Percentiles rank a stretch among this genome's conserved stretches.
These are phyloP conservation scores for Hedychridium roseum DNA, from an alignment of 2,888 invertebrate species.

Conservation along the genomic window DNA sequence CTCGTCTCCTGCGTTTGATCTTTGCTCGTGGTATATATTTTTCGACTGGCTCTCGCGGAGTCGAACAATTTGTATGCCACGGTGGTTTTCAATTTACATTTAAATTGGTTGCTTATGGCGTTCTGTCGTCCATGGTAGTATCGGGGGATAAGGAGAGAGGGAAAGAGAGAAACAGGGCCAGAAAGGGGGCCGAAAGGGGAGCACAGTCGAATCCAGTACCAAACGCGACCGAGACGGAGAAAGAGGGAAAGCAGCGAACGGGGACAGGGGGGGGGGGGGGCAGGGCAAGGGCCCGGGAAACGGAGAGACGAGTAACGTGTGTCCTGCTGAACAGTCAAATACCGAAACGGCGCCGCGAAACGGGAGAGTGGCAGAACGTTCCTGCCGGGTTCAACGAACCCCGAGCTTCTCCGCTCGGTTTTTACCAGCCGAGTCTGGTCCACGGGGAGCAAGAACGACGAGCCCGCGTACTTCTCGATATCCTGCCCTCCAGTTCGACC, in stretches of 20 bases:
- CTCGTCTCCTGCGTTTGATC: slow-evolving; percentile 61
- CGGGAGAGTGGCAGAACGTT: slow-evolving; percentile 46
- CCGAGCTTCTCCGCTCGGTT: slow-evolving; percentile 29
- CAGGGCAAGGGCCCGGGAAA: slow-evolving; percentile 16
- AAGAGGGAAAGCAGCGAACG: slow-evolving; percentile 7
- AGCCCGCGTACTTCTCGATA: too few species aligned
- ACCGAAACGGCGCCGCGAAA: slow-evolving; percentile 49
- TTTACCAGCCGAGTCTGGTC: too few species aligned
- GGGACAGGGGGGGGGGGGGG: not conserved
- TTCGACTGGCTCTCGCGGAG: slow-evolving; percentile 58
- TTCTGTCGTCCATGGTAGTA: slow-evolving; percentile 39
- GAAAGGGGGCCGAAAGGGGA: not conserved
- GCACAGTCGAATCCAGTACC: not conserved
- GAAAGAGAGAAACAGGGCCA: slow-evolving; percentile 4
- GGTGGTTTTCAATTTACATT: slow-evolving; percentile 64
- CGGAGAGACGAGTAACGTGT: slow-evolving; percentile 11
- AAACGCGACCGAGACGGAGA: slow-evolving; percentile 9
- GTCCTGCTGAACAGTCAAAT: slow-evolving; percentile 57
- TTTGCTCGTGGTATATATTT: slow-evolving; percentile 63
- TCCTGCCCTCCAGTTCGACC: too few species aligned
- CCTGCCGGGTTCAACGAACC: slow-evolving; percentile 55
- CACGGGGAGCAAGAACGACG: too few species aligned
- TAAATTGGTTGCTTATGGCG: slow-evolving; percentile 65
- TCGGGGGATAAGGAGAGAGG: slow-evolving; percentile 9
- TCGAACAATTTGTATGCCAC: slow-evolving; percentile 64